Evolutionary conservation across 2,797 vertebrate species (phyloP), one percentile per base, ranked within the genome.

Genomic region (Bufotes viridis): DNA sequence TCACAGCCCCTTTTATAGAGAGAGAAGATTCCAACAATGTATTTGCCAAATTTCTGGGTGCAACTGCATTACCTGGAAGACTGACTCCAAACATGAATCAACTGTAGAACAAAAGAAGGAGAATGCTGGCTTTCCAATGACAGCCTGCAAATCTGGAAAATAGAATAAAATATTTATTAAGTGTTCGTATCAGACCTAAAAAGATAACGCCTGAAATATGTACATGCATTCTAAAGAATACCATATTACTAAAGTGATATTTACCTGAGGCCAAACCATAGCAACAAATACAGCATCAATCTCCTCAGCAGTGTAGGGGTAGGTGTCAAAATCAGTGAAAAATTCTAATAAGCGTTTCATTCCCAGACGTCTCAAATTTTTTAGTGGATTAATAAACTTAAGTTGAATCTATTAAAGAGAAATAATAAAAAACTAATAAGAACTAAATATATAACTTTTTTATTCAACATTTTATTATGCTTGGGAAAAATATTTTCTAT

Each of bases 221-320:
- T 34, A 79, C 11, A 81, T 65, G 6, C 60, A 81, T 61, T 42
- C 78, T 81, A 3, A 63, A 22, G 11, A 17, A 8, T 3, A 42
- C 6, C 3, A 24, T n/a, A 22, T 7, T 29, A 58, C 13, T 42
- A 81, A 80, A 81, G 10, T 63, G 7, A 24, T 65, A 67, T 2
- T 91, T 92, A 99, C 98, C 96, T 99, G 97, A 90, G 98, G 97
- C 98, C 97, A 99, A 17, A 99, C 94, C 7, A 95, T 95, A 22
- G 96, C 96, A 82, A 95, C 92, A 90, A 99, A 99, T 81, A 98
- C 93, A 0, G 94, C 97, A 42, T 99, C 97, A n/a, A 97, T 93
- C 92, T 99, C 97, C 82, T 98, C 97, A 1, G 91, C 86, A 57
- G 91, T 96, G 92, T 98, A 99, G 82, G 60, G 93, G 92, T 98